Evolutionary conservation across 2,888 invertebrate genomes (phyloP), one percentile per base, ranked within the genome.

Genomic region (Sesia bembeciformis): DNA sequence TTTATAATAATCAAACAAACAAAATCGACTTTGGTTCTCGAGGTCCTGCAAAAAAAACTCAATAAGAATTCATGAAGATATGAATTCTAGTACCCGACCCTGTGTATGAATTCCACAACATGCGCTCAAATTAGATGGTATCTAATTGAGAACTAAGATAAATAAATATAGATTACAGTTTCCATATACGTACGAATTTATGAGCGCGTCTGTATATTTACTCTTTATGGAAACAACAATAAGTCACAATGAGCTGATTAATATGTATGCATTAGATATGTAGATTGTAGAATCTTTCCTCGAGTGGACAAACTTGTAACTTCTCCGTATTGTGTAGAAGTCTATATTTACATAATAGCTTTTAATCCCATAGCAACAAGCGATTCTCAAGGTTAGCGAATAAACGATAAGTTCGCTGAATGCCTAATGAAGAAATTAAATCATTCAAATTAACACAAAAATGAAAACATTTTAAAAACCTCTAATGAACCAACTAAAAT

Each of bases 381-480:
- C 71, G 54, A 65, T 67, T 76, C 69, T 82, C 83, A 84, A 85
- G 82, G 84, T 70, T 76, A 78, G 67, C 74, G 61, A 66, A 78
- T 80, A 77, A 72, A 76, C 77, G 70, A 78, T 80, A 76, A 70
- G 23, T 69, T 76, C 65, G 64, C 60, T 68, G 72, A 78, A 76
- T 76, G 73, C 63, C 72, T 74, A 81, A 81, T 78, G 64, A 77
- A 72, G 64, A 70, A 72, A 76, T 80, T 71, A 73, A 62, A 70
- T 72, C 65, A 49, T 49, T 23, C 23, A 23, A 23, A 23, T 23
- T 23, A 23, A 23, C 23, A 23, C 23, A 23, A 23, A 23, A 1
- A 23, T 23, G 23, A 23, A 23, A 23, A 23, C 23, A 23, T 23
- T 23, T 23, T 23, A 23, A 23, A 23, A 23, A 23, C 2, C 23